These are phyloP conservation scores for Drosophila hamatofila DNA, from an alignment of 2,888 invertebrate genomes.

Conservation along the genomic window DNA sequence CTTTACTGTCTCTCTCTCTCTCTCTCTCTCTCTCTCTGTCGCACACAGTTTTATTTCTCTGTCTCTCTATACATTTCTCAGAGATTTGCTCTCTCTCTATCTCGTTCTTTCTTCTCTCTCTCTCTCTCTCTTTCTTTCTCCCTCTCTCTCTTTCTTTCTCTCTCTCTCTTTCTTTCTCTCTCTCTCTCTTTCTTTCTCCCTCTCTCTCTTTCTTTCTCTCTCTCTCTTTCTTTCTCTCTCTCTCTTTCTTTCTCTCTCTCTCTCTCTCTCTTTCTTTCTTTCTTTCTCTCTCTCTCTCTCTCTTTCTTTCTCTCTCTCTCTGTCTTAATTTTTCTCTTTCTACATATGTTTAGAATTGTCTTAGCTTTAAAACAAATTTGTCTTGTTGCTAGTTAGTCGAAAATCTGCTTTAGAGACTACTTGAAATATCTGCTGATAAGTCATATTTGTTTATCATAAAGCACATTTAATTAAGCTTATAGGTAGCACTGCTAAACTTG, in stretches of 20 bases:
- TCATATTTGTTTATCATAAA: slow-evolving; percentile 37
- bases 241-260: not conserved
- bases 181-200: not conserved
- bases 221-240: not conserved
- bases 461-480: slow-evolving; percentile 36
- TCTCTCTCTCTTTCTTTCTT: not conserved
- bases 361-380: not conserved
- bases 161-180: not conserved
- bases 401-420: not conserved
- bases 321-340: not conserved
- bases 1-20: no score
- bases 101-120: not conserved
- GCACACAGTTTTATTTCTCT: no score
- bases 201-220: not conserved
- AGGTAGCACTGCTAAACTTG: slow-evolving; percentile 29
- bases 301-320: not conserved
- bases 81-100: no score
- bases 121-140: not conserved
- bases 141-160: no score
- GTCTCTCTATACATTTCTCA: no score
- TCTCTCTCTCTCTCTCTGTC: no score
- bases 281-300: not conserved
- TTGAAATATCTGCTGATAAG: slow-evolving; percentile 21
- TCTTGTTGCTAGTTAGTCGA: slow-evolving; percentile 10
- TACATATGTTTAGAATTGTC: not conserved